Percentiles rank a stretch among this genome's conserved stretches.
phyloP scores from a whole-genome alignment of 2,888 invertebrate species.

The Spialia ferax region DNA sequence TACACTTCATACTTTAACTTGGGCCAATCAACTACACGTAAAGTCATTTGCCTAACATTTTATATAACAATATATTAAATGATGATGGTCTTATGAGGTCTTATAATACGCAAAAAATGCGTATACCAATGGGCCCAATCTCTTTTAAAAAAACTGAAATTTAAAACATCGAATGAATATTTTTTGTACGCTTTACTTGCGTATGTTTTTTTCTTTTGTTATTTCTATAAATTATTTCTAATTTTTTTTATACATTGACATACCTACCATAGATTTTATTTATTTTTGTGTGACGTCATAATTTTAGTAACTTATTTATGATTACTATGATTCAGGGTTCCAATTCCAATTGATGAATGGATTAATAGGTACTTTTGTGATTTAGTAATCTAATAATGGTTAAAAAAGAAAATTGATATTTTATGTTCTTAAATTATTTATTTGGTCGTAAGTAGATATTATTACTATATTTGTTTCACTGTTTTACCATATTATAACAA shows the following conservation, averaged over 20 bases:
- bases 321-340: neutral
- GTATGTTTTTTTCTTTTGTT: slow-evolving; percentile 51
- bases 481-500: slow-evolving; percentile 1
- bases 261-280: slow-evolving; percentile 17
- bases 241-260: slow-evolving; percentile 31
- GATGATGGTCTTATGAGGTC: no score
- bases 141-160: neutral
- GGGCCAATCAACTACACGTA: no score
- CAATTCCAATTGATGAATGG: neutral
- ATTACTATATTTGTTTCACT: slow-evolving; percentile 4
- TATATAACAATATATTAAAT: no score
- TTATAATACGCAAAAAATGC: no score
- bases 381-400: neutral
- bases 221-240: slow-evolving; percentile 1
- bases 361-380: slow-evolving; percentile 3
- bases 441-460: slow-evolving; percentile 14
- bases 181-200: slow-evolving; percentile 55
- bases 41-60: no score
- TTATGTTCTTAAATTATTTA: slow-evolving; percentile 11
- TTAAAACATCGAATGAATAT: slow-evolving; percentile 53
- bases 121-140: neutral
- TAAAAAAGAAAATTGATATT: neutral
- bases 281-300: neutral
- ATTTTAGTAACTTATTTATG: slow-evolving; percentile 28
- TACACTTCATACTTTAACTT: no score